Percentiles rank a stretch among this genome's conserved stretches.
These are phyloP conservation scores for Zhengitettix transpicula DNA, from an alignment of 2,888 invertebrate genomes.

Conservation along the genomic window DNA sequence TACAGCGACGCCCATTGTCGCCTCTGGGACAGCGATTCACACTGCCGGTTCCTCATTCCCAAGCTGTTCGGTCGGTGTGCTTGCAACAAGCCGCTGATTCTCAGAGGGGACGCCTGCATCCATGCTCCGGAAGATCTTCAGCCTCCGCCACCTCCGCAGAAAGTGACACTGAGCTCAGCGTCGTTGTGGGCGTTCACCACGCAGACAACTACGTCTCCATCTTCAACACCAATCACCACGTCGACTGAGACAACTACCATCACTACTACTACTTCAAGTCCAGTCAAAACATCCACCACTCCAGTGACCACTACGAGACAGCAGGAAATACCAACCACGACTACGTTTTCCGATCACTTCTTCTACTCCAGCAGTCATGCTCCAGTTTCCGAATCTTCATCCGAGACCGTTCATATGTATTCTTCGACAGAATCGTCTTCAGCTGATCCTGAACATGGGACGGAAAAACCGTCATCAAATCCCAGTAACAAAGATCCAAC, in stretches of 20 bases:
- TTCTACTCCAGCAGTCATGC: too few species aligned
- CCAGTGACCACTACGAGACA: background rate
- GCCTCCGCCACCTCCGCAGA: background rate
- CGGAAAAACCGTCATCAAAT: too few species aligned
- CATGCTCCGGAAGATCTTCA: background rate
- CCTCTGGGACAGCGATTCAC: conserved; percentile 64
- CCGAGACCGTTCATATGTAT: too few species aligned
- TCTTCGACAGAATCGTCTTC: too few species aligned
- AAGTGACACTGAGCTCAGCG: background rate
- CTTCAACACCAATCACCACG: background rate
- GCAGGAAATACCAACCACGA: too few species aligned
- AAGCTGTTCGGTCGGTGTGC: conserved; percentile 78
- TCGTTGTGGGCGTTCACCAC: background rate
- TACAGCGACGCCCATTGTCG: conserved; percentile 81
- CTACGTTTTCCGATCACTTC: too few species aligned
- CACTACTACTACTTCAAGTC: background rate
- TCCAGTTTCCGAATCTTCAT: too few species aligned
- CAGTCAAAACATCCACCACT: background rate
- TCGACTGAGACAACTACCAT: background rate
- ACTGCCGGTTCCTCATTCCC: conserved; percentile 78
- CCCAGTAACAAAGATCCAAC: too few species aligned
- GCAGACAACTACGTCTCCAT: background rate
- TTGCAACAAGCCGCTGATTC: conserved; percentile 50
- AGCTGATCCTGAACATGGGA: too few species aligned
- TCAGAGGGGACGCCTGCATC: conserved; percentile 27